These are phyloP conservation scores for Halotydeus destructor DNA, from an alignment of 1,140 invertebrate species.

Conservation along the genomic window DNA sequence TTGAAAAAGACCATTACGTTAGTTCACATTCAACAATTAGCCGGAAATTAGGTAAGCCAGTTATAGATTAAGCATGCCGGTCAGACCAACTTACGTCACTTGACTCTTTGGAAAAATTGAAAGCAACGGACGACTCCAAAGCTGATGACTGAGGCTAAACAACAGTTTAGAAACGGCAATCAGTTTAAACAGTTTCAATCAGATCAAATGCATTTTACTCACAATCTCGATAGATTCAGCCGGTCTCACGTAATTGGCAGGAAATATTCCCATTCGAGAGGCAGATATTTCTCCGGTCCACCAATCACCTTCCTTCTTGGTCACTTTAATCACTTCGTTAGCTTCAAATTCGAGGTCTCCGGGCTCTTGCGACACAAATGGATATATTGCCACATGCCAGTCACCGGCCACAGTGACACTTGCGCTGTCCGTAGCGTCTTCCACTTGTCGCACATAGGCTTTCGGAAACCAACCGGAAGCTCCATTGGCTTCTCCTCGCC, in stretches of 20 bases:
- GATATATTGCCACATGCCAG: constrained; percentile 50
- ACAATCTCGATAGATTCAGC: constrained; percentile 11
- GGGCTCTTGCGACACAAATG: constrained; percentile 50
- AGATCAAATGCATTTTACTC: too few species aligned
- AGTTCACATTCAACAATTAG: not conserved
- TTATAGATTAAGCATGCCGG: too few species aligned
- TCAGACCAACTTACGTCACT: too few species aligned
- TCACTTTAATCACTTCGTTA: constrained; percentile 68
- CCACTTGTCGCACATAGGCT: constrained; percentile 33
- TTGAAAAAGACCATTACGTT: not conserved
- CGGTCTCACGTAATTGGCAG: constrained; percentile 64
- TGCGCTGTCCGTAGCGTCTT: not conserved
- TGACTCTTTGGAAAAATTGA: too few species aligned
- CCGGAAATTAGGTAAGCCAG: not conserved
- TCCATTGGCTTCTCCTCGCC: constrained; percentile 35
- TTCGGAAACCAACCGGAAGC: constrained; percentile 46
- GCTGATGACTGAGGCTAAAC: too few species aligned
- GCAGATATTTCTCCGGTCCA: constrained; percentile 70
- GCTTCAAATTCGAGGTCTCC: constrained; percentile 78
- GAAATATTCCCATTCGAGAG: constrained; percentile 66
- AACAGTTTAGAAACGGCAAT: too few species aligned
- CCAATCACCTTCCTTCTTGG: constrained; percentile 84
- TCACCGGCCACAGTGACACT: constrained; percentile 28
- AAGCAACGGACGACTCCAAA: too few species aligned
- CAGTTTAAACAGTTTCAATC: too few species aligned